A percentile compares a stretch with the other conserved stretches of the same genome.
Conservation (phyloP, 2,888 invertebrate species). For the Ectemnius cavifrons region DNA sequence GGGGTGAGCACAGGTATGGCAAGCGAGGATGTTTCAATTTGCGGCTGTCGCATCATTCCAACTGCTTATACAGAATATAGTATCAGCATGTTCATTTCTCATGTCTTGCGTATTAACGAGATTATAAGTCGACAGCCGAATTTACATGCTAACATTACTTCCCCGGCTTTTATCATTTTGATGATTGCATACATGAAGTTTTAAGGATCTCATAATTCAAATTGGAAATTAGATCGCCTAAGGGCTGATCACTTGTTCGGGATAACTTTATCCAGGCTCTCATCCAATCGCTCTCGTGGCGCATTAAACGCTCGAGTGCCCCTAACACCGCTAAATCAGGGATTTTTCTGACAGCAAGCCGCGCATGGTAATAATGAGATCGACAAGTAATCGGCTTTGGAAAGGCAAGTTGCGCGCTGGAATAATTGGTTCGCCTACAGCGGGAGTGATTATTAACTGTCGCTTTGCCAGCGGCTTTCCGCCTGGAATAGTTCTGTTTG, state of each 20-base stretch:
- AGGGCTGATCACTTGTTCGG: conserved; percentile 2
- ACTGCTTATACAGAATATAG: neutral
- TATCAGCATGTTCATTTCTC: conserved; percentile 26
- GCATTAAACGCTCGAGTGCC: conserved; percentile 3
- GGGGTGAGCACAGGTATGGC: neutral
- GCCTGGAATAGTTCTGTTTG: no score
- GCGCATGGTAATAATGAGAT: conserved; percentile 26
- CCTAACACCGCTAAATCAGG: neutral
- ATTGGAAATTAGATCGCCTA: conserved; percentile 29
- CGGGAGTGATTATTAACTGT: conserved; percentile 24
- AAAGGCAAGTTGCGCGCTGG: conserved; percentile 12
- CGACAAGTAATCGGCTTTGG: conserved; percentile 36
- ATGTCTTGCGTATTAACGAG: neutral
- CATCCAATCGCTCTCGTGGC: neutral
- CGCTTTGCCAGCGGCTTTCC: neutral
- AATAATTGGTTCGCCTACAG: conserved; percentile 10
- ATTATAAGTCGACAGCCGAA: conserved; percentile 12
- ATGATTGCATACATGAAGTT: conserved; percentile 22
- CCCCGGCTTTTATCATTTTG: conserved; percentile 33
- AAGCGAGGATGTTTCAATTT: conserved; percentile 19
- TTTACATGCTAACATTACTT: neutral
- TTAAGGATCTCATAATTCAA: conserved; percentile 24
- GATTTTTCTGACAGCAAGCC: conserved; percentile 22
- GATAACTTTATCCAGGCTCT: conserved; percentile 4
- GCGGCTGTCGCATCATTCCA: neutral